Base-by-base conservation (phyloP, 1,140 invertebrate species). In the Pseudomyrmex cubaensis region DNA sequence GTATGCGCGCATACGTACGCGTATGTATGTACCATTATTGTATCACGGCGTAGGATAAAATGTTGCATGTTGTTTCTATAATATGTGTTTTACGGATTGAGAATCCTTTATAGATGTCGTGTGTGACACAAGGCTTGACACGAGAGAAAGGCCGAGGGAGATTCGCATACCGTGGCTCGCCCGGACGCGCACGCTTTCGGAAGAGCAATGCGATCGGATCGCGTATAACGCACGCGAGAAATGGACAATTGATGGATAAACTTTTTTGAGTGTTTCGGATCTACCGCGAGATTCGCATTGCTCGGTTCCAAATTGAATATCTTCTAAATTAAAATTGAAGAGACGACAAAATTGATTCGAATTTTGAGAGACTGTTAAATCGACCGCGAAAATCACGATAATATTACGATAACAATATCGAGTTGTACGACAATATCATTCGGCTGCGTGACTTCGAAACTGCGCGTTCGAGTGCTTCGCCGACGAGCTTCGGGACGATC, bases 1-100 rank as follows among this genome's bases (percentile, higher is more conserved):
- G 46, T 70, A 64, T 76, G 52, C 35, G 25, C 62, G 59, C 72
- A n/a, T 54, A 50, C 83, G 84, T 90, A 84, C 82, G 85, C 87
- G 64, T 80, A 63, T 86, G 84, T 87, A 90, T 84, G 85, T 85
- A 88, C 83, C 83, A 89, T 90, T 90, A 93, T 92, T 90, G 85
- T 92, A 93, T 90, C 89, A 93, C 88, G 90, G 86, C 85, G 88
- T 93, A 94, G 92, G 89, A 89, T 93, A 93, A 94, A 94, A 93
- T 94, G 93, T 94, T 94, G 92, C 92, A 94, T 94, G 93, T 94
- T 94, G 92, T 94, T 94, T 92, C 93, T 91, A 93, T 94, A 92
- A 93, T 94, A 92, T 93, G 93, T 94, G 93, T 94, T 93, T 93
- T 91, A 92, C 84, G 90, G 91, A 92, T 92, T 92, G 85, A 91